Conservation (phyloP, 2,113 vertebrate genomes). For the Festucalex cinctus region DNA sequence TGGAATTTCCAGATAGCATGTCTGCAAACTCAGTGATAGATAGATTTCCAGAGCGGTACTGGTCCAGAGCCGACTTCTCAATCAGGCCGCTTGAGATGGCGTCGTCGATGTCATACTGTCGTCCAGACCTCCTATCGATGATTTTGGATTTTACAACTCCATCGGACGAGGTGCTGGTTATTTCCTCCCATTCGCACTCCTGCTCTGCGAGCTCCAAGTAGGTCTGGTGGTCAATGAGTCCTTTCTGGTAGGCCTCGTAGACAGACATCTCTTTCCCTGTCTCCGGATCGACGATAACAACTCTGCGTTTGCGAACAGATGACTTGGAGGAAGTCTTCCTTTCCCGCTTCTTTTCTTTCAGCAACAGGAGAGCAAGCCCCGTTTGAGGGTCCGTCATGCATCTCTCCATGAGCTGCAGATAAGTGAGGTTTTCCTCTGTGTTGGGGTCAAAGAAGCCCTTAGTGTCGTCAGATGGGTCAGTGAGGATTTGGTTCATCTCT, state of each 20-base stretch:
- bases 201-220: conserved; percentile 93
- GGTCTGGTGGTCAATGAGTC: conserved; percentile 96
- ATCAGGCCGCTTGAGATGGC: conserved; percentile 87
- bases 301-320: conserved; percentile 93
- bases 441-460: conserved; percentile 99
- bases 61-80: conserved; percentile 88
- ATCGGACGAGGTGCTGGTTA: conserved; percentile 91
- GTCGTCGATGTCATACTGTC: conserved; percentile 95
- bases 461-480: conserved; percentile 91
- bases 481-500: conserved; percentile 93
- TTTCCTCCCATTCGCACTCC: conserved; percentile 98
- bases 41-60: conserved; percentile 88
- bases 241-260: conserved; percentile 94
- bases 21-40: conserved; percentile 97
- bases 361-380: conserved; percentile 81
- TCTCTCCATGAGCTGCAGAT: conserved; percentile 92
- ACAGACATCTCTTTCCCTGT: conserved; percentile 98
- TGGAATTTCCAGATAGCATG: conserved; percentile 89
- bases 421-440: conserved; percentile 96
- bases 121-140: conserved; percentile 90
- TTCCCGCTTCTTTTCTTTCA: conserved; percentile 94
- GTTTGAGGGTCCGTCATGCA: conserved; percentile 87
- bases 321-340: conserved; percentile 96
- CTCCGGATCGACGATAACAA: conserved; percentile 95
- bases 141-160: conserved; percentile 96